These are phyloP conservation scores for Colletes latitarsis DNA, from an alignment of 1,140 invertebrate species.

Conservation along the genomic window DNA sequence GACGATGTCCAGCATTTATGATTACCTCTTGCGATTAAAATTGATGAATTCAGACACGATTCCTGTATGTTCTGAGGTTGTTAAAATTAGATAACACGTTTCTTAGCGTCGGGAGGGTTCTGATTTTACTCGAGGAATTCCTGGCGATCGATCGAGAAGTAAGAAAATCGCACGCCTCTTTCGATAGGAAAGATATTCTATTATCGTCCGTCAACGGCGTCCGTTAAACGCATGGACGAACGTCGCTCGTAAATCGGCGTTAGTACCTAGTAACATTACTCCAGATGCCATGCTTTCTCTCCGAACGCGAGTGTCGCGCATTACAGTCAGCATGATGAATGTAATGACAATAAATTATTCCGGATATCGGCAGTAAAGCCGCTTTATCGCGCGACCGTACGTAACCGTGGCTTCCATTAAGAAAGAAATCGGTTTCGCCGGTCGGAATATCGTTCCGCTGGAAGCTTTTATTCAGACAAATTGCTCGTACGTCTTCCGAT, in stretches of 20 bases:
- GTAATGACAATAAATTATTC: constrained; percentile 65
- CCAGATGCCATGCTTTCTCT: constrained; percentile 40
- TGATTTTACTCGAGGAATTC: no score
- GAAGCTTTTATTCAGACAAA: constrained; percentile 17
- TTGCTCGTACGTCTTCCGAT: neutral
- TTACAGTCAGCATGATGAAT: constrained; percentile 55
- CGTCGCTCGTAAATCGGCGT: constrained; percentile 61
- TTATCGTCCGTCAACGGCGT: constrained; percentile 45
- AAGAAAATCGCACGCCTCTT: no score
- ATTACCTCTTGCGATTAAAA: no score
- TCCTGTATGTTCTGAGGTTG: no score
- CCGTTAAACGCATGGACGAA: constrained; percentile 49
- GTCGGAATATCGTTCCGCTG: neutral
- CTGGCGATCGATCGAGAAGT: no score
- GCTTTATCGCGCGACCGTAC: constrained; percentile 46
- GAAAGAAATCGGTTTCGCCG: constrained; percentile 45
- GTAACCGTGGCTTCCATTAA: constrained; percentile 47
- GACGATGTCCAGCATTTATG: no score
- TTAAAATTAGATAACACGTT: no score
- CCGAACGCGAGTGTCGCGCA: constrained; percentile 50
- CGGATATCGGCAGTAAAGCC: constrained; percentile 53
- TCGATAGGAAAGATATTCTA: neutral
- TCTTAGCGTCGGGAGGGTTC: no score
- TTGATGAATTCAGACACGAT: no score
- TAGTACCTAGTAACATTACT: constrained; percentile 56